Percentiles rank a stretch among this genome's conserved stretches.
phyloP scores from a whole-genome alignment of 1,140 invertebrate species.

The Meloidogyne exigua region DNA sequence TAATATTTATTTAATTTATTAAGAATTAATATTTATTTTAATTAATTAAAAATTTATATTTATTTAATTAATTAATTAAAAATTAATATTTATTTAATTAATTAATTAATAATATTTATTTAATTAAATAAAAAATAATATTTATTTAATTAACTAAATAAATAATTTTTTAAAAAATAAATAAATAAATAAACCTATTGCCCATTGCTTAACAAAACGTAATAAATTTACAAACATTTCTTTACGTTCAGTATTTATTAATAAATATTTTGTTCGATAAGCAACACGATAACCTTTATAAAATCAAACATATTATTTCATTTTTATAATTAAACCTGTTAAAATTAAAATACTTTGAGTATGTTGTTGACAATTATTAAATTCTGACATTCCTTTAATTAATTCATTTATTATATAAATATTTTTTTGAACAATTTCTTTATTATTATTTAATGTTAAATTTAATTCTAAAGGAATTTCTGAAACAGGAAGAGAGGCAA shows the following conservation, averaged over 20 bases:
- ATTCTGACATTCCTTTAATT: neutral
- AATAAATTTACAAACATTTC: neutral
- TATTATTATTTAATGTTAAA: neutral
- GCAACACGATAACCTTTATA: neutral
- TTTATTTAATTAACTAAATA: too few relatives aligned
- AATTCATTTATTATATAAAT: neutral
- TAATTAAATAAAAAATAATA: too few relatives aligned
- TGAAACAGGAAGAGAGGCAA: neutral
- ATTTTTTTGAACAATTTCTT: neutral
- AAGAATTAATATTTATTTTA: too few relatives aligned
- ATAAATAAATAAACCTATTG: neutral
- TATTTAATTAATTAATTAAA: too few relatives aligned
- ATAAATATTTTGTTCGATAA: neutral
- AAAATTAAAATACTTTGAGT: neutral
- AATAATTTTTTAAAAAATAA: too few relatives aligned
- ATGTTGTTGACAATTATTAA: neutral
- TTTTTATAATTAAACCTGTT: neutral
- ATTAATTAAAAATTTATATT: too few relatives aligned
- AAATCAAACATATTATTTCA: neutral
- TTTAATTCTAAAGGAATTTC: neutral
- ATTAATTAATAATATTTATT: too few relatives aligned
- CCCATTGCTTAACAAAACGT: conserved; percentile 6
- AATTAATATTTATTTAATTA: too few relatives aligned
- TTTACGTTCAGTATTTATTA: neutral
- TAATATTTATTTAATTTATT: too few relatives aligned